Evolutionary conservation across 2,888 invertebrate genomes (phyloP), one percentile per base, ranked within the genome.

Genomic region (Kuschelorhynchus macadamiae): DNA sequence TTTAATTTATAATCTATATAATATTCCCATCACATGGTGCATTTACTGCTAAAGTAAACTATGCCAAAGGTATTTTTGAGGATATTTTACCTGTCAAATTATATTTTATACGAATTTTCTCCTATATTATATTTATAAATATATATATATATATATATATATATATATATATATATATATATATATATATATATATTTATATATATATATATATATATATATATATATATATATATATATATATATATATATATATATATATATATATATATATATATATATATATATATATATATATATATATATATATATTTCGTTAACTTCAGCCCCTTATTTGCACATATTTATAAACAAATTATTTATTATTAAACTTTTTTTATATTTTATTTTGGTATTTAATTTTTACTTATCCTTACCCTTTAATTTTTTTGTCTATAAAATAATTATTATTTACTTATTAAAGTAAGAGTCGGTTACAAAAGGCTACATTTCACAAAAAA

Each of bases 331-430:
- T 71, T 68, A 50, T 70, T 72, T 72, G 64, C 59, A 65, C 72
- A 66, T 63, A 70, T 68, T 52, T 62, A 57, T 72, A 62, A 69
- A 70, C 55, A 62, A 70, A 70, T 41, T 63, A 63, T 62, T 72
- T 74, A 71, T 66, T 73, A 75, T 74, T 75, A 75, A 72, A 75
- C 65, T 71, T 71, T 67, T 67, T 71, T 72, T 73, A 71, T 65
- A 56, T 66, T 70, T 55, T 33, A 69, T 63, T 71, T 71, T 70
- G 32, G 62, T 71, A 67, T 59, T 55, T 62, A 44, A 63, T 69
- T 71, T 60, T 62, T 21, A 17, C 21, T 36, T 49, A 1, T 36
- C 36, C 20, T 20, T 52, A 17, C 33, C 36, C 17, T 18, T 2
- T n/a, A n/a, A n/a, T n/a, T 39, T 39, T 36, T 36, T 9, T 12